phyloP scores from a whole-genome alignment of 2,797 vertebrate genomes.

The Ptychadena robeensis region DNA sequence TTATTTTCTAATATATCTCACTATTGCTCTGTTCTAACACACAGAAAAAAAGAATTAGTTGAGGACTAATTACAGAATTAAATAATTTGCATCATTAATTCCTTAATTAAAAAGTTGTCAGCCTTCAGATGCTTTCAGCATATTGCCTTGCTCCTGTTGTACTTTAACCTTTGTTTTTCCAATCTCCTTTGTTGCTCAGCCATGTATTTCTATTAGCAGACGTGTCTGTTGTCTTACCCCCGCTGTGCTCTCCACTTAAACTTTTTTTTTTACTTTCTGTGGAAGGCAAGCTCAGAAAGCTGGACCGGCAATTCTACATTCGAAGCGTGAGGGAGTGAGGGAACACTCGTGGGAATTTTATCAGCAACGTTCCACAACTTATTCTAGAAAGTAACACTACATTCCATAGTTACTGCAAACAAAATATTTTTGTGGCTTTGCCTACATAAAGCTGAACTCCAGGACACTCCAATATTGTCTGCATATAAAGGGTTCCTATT shows the following conservation, averaged over 20 bases:
- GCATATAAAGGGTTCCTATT: no score
- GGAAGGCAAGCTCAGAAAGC: background rate
- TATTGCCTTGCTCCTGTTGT: slow-evolving; percentile 7
- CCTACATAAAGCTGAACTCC: no score
- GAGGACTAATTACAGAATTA: slow-evolving; percentile 11
- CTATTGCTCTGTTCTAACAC: background rate
- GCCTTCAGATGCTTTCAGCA: slow-evolving; percentile 8
- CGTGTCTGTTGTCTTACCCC: slow-evolving; percentile 4
- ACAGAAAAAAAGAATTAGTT: background rate
- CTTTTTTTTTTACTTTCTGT: background rate
- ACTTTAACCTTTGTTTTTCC: slow-evolving; percentile 10
- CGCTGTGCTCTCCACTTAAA: background rate
- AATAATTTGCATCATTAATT: slow-evolving; percentile 12
- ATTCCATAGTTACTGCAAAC: background rate
- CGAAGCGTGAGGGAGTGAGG: background rate
- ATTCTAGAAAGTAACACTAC: background rate
- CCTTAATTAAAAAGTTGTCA: slow-evolving; percentile 11
- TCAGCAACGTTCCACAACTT: background rate
- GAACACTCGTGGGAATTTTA: background rate
- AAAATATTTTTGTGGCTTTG: background rate
- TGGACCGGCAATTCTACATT: background rate
- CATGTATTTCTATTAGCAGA: slow-evolving; percentile 10
- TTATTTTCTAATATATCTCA: background rate
- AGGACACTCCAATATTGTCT: no score
- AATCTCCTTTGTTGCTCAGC: slow-evolving; percentile 7